A percentile compares a stretch with the other conserved stretches of the same genome.
phyloP scores from a whole-genome alignment of 2,113 vertebrate species.

The Callipepla californica region DNA sequence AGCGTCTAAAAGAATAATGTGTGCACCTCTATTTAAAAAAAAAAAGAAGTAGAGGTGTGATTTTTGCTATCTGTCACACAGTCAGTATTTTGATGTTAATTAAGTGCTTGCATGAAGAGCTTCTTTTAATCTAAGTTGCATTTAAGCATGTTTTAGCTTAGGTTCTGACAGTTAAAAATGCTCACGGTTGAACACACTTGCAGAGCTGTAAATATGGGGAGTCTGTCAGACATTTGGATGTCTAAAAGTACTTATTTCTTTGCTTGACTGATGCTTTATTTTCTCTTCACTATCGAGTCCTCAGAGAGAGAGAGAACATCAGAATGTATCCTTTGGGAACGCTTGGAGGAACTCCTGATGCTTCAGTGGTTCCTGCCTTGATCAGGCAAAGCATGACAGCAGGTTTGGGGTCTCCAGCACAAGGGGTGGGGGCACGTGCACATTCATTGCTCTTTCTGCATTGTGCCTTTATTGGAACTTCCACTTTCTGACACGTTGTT shows the following conservation, averaged over 20 bases:
- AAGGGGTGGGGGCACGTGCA: not conserved
- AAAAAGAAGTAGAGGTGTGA: not conserved
- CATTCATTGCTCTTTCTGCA: accelerated
- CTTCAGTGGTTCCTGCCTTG: not conserved
- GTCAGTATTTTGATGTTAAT: not conserved
- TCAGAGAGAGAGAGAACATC: not conserved
- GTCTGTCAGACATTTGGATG: not conserved
- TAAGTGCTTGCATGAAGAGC: conserved; percentile 24
- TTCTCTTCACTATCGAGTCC: not conserved
- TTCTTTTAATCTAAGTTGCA: not conserved
- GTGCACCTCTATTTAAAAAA: conserved; percentile 26
- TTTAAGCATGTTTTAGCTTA: not conserved
- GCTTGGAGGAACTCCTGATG: accelerated
- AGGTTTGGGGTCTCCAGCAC: not conserved
- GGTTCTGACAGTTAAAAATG: accelerated
- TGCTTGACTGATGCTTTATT: not conserved
- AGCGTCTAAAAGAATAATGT: conserved; percentile 50
- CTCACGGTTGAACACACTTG: not conserved
- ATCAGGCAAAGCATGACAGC: not conserved
- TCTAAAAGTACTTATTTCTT: not conserved
- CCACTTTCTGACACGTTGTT: not conserved
- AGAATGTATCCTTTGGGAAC: not conserved
- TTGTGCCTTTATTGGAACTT: accelerated
- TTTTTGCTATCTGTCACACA: conserved; percentile 14
- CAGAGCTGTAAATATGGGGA: not conserved